phyloP scores from a whole-genome alignment of 2,888 invertebrate genomes.

The Leptarthrus brevirostris region DNA sequence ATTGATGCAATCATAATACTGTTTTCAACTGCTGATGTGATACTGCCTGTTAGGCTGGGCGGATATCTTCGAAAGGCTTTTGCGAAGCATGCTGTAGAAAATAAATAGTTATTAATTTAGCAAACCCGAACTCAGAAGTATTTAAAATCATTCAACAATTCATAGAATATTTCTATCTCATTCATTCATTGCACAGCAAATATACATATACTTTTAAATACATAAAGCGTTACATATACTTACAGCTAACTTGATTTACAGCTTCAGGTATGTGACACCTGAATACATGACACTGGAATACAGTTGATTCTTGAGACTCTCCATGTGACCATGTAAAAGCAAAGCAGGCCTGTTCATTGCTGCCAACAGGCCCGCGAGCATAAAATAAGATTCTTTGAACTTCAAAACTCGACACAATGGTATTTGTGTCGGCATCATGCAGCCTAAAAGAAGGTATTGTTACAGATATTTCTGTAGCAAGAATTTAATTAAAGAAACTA shows the following conservation, averaged over 20 bases:
- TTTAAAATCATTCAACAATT: too few species aligned
- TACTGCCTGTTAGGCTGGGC: slow-evolving; percentile 82
- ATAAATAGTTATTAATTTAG: background rate
- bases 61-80: slow-evolving; percentile 93
- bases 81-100: slow-evolving; percentile 79
- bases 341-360: slow-evolving; percentile 92
- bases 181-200: too few species aligned
- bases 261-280: slow-evolving; percentile 95
- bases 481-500: slow-evolving; percentile 66
- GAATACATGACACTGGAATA: slow-evolving; percentile 98
- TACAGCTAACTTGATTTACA: slow-evolving; percentile 81
- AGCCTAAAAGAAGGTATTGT: slow-evolving; percentile 68
- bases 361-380: slow-evolving; percentile 86
- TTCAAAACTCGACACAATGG: slow-evolving; percentile 84
- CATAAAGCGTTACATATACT: slow-evolving; percentile 61
- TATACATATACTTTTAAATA: too few species aligned
- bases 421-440: slow-evolving; percentile 84
- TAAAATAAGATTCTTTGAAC: slow-evolving; percentile 95
- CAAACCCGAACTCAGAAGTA: too few species aligned
- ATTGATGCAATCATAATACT: slow-evolving; percentile 69
- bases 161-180: too few species aligned
- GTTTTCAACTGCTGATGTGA: slow-evolving; percentile 70
- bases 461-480: background rate
- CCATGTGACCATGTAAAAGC: slow-evolving; percentile 98
- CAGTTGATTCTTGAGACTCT: slow-evolving; percentile 85